phyloP scores from a whole-genome alignment of 2,113 vertebrate genomes.

The Lichenostomus cassidix region DNA sequence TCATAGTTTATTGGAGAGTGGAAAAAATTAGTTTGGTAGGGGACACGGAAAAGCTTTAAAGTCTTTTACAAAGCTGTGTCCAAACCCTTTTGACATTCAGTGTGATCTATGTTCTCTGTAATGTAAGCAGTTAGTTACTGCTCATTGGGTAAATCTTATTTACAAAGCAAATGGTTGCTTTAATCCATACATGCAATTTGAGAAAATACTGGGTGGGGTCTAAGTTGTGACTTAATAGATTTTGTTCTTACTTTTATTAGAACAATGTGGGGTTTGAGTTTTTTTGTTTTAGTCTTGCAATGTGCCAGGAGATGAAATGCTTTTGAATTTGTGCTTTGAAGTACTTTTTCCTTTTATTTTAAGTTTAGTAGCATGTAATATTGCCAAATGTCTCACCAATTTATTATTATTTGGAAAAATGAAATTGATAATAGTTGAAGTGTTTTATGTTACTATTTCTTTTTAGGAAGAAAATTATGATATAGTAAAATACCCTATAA shows the following conservation, averaged over 20 bases:
- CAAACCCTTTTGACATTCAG: neutral
- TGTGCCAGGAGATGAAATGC: neutral
- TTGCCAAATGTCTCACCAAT: neutral
- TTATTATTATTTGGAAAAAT: neutral
- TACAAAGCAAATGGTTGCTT: neutral
- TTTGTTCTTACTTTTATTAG: neutral
- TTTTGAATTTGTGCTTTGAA: neutral
- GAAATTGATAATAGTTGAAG: neutral
- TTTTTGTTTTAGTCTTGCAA: neutral
- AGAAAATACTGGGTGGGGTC: neutral
- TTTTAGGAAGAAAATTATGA: neutral
- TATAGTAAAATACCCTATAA: neutral
- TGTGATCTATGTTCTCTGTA: neutral
- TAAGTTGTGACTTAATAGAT: neutral
- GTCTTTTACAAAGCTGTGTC: neutral
- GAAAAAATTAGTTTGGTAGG: neutral
- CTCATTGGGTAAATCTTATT: neutral
- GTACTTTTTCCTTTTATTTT: neutral
- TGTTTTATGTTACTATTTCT: neutral
- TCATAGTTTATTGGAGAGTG: neutral
- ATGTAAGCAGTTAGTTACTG: neutral
- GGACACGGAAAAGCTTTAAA: neutral
- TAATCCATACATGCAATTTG: neutral
- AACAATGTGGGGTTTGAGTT: accelerated
- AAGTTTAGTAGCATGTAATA: neutral